phyloP scores from a whole-genome alignment of 2,888 invertebrate genomes.

The Troides aeacus region DNA sequence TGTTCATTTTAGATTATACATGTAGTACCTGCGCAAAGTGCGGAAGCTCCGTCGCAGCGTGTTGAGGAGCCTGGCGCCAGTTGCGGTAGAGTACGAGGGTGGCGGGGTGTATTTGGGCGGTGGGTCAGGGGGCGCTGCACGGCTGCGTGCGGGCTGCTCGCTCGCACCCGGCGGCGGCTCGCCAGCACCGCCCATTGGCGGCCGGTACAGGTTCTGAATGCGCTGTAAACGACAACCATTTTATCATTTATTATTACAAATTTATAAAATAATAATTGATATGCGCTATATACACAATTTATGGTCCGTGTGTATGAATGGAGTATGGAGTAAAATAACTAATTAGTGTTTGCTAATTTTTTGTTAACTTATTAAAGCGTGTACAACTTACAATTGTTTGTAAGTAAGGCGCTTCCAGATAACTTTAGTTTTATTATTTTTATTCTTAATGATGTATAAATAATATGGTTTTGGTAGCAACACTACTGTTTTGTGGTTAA shows the following conservation, averaged over 20 bases:
- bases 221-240: conserved; percentile 75
- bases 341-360: too few relatives aligned
- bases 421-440: too few relatives aligned
- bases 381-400: too few relatives aligned
- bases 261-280: not conserved
- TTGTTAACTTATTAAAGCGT: too few relatives aligned
- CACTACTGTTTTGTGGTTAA: too few relatives aligned
- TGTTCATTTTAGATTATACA: not conserved
- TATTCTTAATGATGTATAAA: too few relatives aligned
- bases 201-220: conserved; percentile 90
- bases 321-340: too few relatives aligned
- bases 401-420: too few relatives aligned
- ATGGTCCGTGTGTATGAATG: too few relatives aligned
- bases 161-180: conserved; percentile 35
- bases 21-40: conserved; percentile 73
- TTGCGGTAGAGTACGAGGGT: conserved; percentile 94
- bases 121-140: conserved; percentile 80
- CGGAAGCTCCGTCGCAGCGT: conserved; percentile 90
- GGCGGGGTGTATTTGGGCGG: conserved; percentile 97
- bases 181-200: conserved; percentile 76
- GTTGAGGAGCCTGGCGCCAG: conserved; percentile 89
- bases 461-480: too few relatives aligned
- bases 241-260: not conserved
- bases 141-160: conserved; percentile 12
- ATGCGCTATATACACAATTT: too few relatives aligned